Evolutionary conservation across 92 coral and sea anemone species (phyloP), one percentile per base, ranked within the genome.

Genomic region (Desmophyllum pertusum): DNA sequence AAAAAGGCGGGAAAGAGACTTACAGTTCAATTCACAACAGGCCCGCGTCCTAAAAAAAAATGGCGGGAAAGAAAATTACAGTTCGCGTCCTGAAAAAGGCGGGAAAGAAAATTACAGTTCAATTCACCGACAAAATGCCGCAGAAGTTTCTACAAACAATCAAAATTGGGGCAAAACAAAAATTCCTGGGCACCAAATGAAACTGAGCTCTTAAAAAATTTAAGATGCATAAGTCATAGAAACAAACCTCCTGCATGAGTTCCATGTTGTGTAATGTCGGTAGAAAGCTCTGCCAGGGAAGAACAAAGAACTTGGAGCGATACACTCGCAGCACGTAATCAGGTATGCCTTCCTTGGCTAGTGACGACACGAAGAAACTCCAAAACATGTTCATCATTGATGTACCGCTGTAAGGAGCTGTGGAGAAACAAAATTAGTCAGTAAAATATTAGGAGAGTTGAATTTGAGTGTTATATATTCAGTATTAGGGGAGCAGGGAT

Each of bases 331-430:
- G 72, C 27, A 96, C 93, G 77, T 85, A 90, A 40, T 84, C 95
- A 29, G 98, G 98, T 59, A 89, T 85, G 43, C 90, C 92, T 4
- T 85, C 88, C 36, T 89, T 90, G 73, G 93, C 80, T 57, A 94
- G 77, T 42, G 89, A 89, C 70, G 93, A 64, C 72, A 87, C 94
- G 76, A 94, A 96, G 91, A 86, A 95, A 73, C 84, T 86, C 98
- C 98, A 96, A 48, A 94, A 91, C 85, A 96, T 86, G 91, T 95
- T 92, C 95, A 96, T 89, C 67, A 92, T 81, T 78, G 93, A 94
- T 48, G 93, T 70, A 55, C 90, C 87, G 68, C 94, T 91, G 84
- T 89, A 88, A 52, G 88, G 89, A 30, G 90, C 97, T 93, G 71
- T 38, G 38, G 18, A 31, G 29, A 65, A 23, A 55, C 6, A 10